Base-by-base conservation (phyloP, 2,888 invertebrate species). In the Tetrapedia diversipes region DNA sequence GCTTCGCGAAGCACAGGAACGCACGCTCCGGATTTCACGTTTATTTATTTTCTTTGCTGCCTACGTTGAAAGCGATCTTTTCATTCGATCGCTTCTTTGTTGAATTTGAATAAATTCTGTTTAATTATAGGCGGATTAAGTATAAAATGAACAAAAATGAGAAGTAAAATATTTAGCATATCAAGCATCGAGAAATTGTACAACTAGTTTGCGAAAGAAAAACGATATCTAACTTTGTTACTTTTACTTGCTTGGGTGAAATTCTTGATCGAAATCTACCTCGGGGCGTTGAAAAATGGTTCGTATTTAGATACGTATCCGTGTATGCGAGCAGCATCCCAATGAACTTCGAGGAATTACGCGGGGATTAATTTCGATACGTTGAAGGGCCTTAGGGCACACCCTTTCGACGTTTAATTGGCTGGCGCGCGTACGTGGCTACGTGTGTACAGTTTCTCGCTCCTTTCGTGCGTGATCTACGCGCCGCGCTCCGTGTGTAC, bases 1-100 rank as follows among this genome's bases (percentile, higher is more conserved):
- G 84, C 83, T 82, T 84, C 78, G 70, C 60, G 74, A 54, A 79
- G 71, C 82, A 72, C 14, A 70, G 81, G 78, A 83, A 85, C 86
- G 84, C 82, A 82, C 77, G 81, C 73, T 67, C 65, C 65, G 74
- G 54, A 74, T 79, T 77, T 74, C 49, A 60, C 66, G 56, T 76
- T 74, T 80, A 71, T 76, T 79, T 70, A 73, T 56, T 65, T 72
- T 54, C 69, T 37, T 56, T 63, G 43, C 57, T 45, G 29, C 24
- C 56, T 51, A 43, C 59, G 49, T 70, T 37, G 53, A 32, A 29
- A 49, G 8, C 73, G 63, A 77, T 81, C 72, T 57, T 73, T 70
- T 49, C 51, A 24, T 67, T 39, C 73, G 49, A 60, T 54, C 59
- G 51, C 24, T 19, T 19, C 22, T 3, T 6, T 7, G 14, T 32